Base-by-base conservation (phyloP, 1,140 invertebrate genomes). In the Maconellicoccus hirsutus region DNA sequence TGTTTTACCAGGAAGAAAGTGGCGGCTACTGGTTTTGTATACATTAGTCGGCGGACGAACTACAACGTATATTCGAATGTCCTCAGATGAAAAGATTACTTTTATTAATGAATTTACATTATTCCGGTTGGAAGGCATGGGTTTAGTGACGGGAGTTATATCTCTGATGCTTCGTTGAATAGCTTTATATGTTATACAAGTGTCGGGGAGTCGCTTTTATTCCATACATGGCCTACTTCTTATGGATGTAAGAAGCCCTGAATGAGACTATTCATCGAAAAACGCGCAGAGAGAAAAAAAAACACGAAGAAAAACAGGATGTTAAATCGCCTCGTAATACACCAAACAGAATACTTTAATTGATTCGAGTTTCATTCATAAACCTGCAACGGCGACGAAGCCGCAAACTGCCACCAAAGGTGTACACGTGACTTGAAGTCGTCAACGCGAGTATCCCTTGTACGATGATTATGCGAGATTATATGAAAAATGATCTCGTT, bases 91-190 rank as follows among this genome's bases (percentile, higher is more conserved):
- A 66, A 66, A 66, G 61, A 66, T 66, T 25, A 66, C 61, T 66
- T 66, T 66, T 66, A 66, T 66, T 66, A 66, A 66, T 66, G 61
- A 66, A 66, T 66, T 66, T 66, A 66, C 61, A 66, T 66, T 66
- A 66, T 66, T 66, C 61, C 61, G 25, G 61, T 66, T 66, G 61
- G 61, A 66, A 66, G 61, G 25, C 61, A 66, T 66, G 61, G 61
- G 25, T 66, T 66, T 66, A 26, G 61, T 19, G 61, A 26, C 61
- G 61, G n/a, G 52, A 59, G 52, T 66, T 66, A 66, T 66, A 66
- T 66, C 25, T 66, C 19, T 19, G 61, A 66, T 66, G 25, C 10
- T 66, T 66, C 61, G 25, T 66, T 66, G 61, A 66, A 66, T 66
- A 66, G 61, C 25, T 66, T 22, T 66, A 26, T 66, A 26, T 66